Evolutionary conservation across 1,140 invertebrate genomes (phyloP).

Genomic region (Drosophila nasuta): DNA sequence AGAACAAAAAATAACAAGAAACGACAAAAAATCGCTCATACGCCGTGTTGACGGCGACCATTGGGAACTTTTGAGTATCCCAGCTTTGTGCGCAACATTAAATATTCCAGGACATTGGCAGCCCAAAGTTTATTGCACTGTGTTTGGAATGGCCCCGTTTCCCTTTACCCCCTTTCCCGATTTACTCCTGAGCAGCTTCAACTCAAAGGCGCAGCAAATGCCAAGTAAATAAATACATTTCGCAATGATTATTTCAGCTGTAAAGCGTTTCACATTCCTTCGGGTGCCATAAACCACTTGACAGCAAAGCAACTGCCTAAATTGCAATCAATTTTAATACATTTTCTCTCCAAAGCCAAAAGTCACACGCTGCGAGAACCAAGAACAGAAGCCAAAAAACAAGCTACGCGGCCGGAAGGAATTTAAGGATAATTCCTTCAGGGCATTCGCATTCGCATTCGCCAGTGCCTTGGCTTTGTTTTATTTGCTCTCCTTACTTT

Average conservation of each 20-base stretch:
- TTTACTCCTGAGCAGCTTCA: not conserved
- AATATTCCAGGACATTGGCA: constrained; percentile 61
- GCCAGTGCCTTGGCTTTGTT: not conserved
- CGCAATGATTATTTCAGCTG: constrained; percentile 64
- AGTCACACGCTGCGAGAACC: constrained; percentile 9
- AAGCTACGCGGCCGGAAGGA: not conserved
- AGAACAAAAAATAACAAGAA: constrained; percentile 27
- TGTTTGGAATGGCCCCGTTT: not conserved
- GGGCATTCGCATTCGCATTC: not conserved
- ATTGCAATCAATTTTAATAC: constrained; percentile 75
- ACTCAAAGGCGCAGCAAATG: not conserved
- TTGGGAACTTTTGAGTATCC: constrained; percentile 23
- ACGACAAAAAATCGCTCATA: constrained; percentile 65
- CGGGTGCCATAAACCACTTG: constrained; percentile 73
- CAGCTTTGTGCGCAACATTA: constrained; percentile 48
- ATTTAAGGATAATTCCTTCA: constrained; percentile 18
- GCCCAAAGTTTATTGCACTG: constrained; percentile 44
- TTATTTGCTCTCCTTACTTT: not conserved
- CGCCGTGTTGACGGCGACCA: constrained; percentile 46
- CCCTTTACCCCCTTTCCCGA: not conserved
- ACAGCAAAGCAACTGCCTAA: constrained; percentile 40
- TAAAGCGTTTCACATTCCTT: constrained; percentile 58
- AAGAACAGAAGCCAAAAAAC: not conserved
- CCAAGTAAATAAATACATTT: constrained; percentile 56
- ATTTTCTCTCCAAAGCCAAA: constrained; percentile 45